Percentiles rank a stretch among this genome's conserved stretches.
phyloP scores from a whole-genome alignment of 2,888 invertebrate species.

The Stomorhina lunata region DNA sequence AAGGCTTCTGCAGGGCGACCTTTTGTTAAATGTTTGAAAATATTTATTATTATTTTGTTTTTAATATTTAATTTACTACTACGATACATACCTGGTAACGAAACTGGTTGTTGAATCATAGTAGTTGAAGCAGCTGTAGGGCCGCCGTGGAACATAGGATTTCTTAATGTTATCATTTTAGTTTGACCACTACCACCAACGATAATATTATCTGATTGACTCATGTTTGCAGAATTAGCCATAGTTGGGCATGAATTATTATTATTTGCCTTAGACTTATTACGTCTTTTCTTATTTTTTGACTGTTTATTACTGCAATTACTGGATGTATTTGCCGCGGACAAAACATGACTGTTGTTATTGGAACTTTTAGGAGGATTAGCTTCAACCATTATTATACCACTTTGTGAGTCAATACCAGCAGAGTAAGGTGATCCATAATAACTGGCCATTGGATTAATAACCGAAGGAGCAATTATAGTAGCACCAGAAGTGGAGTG shows the following conservation, averaged over 20 bases:
- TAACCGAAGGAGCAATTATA: constrained; percentile 69
- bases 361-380: constrained; percentile 67
- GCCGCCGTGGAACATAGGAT: constrained; percentile 85
- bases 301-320: constrained; percentile 73
- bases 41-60: background rate
- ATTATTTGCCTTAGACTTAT: constrained; percentile 74
- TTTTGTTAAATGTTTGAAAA: constrained; percentile 27
- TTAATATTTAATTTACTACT: background rate
- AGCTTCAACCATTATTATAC: constrained; percentile 79
- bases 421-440: constrained; percentile 70
- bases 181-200: constrained; percentile 71
- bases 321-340: constrained; percentile 61
- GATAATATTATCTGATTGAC: constrained; percentile 62
- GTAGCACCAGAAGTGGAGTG: constrained; percentile 66
- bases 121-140: constrained; percentile 65
- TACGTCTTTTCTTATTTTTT: constrained; percentile 75
- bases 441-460: constrained; percentile 68
- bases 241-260: constrained; percentile 50
- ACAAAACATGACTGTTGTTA: constrained; percentile 14
- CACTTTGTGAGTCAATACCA: constrained; percentile 72
- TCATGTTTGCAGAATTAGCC: constrained; percentile 29
- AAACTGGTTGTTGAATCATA: constrained; percentile 66
- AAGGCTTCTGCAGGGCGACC: constrained; percentile 70
- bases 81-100: constrained; percentile 71
- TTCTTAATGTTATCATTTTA: constrained; percentile 88